phyloP scores from a whole-genome alignment of 2,888 invertebrate species.

The Pasiphila rectangulata region DNA sequence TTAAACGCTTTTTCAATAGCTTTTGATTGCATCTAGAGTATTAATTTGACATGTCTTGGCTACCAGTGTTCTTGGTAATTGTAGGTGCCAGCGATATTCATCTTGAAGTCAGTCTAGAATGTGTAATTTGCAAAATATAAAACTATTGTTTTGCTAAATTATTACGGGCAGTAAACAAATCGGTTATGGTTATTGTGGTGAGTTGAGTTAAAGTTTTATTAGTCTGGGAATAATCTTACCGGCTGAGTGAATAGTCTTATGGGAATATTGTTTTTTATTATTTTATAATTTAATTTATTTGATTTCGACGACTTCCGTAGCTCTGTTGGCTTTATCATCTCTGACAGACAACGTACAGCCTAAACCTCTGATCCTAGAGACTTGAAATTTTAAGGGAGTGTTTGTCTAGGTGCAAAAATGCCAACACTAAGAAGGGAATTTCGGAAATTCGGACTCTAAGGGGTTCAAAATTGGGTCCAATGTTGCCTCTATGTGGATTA shows the following conservation, averaged over 20 bases:
- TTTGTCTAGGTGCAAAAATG: no score
- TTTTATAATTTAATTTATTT: no score
- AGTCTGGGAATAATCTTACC: conserved; percentile 13
- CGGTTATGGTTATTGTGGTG: conserved; percentile 17
- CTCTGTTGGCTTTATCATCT: no score
- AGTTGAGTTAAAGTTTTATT: conserved; percentile 19
- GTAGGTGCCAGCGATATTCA: conserved; percentile 34
- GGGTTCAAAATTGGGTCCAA: no score
- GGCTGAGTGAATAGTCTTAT: not conserved
- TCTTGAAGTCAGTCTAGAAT: conserved; percentile 8
- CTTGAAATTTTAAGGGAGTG: no score
- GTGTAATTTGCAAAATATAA: conserved; percentile 34
- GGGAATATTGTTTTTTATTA: no score
- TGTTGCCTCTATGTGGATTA: no score
- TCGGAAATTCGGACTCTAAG: no score
- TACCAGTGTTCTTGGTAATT: conserved; percentile 60
- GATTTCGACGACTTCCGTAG: no score
- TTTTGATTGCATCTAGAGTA: conserved; percentile 61
- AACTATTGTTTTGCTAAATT: conserved; percentile 29
- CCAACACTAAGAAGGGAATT: no score
- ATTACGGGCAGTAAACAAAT: conserved; percentile 14
- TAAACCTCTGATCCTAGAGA: no score
- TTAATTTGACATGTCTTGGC: conserved; percentile 67
- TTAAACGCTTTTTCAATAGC: conserved; percentile 72
- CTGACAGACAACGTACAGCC: no score